Conservation (phyloP, 2,797 vertebrate genomes). For the Pseudocheirus occidentalis region DNA sequence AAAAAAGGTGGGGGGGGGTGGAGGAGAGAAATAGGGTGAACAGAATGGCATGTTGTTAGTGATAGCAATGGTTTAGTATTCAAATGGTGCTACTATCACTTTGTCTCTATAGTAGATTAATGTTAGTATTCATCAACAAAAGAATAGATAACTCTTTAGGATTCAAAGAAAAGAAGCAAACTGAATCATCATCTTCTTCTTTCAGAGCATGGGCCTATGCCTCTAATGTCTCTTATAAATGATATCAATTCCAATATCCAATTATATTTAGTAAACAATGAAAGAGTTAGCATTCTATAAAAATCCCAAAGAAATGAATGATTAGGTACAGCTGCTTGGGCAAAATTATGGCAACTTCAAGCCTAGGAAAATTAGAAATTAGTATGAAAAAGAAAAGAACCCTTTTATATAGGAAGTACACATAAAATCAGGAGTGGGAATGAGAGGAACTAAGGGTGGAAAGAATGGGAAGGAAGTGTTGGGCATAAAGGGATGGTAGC, state of each 20-base stretch:
- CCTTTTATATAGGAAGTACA: no score
- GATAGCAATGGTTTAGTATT: slow-evolving; percentile 72
- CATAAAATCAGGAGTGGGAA: no score
- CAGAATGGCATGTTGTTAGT: slow-evolving; percentile 75
- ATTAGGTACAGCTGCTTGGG: no score
- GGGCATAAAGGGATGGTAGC: no score
- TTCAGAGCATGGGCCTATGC: slow-evolving; percentile 34
- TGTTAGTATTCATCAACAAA: slow-evolving; percentile 71
- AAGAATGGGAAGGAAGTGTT: no score
- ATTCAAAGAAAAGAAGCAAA: slow-evolving; percentile 49
- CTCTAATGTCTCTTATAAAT: not conserved
- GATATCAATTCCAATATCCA: not conserved
- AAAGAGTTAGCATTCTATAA: no score
- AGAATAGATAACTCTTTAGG: slow-evolving; percentile 54
- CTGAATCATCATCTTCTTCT: slow-evolving; percentile 67
- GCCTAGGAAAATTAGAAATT: no score
- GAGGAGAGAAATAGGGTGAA: slow-evolving; percentile 26
- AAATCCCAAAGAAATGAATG: no score
- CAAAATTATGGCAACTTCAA: no score
- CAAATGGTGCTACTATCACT: slow-evolving; percentile 72
- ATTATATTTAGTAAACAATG: not conserved
- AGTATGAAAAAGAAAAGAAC: no score
- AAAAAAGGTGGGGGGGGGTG: slow-evolving; percentile 49
- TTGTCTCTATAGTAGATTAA: slow-evolving; percentile 76
- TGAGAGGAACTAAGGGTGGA: no score